A percentile compares a stretch with the other conserved stretches of the same genome.
These are phyloP conservation scores for Drosophila setosimentum DNA, from an alignment of 2,888 invertebrate genomes.

Conservation along the genomic window DNA sequence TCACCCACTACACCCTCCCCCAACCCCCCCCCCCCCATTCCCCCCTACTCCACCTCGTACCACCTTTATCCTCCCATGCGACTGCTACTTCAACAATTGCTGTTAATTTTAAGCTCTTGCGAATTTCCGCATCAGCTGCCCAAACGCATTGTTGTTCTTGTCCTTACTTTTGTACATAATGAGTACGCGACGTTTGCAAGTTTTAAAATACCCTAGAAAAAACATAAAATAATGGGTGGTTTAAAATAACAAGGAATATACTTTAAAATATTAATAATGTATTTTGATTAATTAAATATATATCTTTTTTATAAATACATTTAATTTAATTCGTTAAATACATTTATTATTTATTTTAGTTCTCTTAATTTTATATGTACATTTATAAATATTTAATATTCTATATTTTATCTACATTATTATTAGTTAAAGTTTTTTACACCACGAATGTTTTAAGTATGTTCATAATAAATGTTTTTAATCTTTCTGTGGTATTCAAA, in stretches of 20 bases:
- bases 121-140: conserved; percentile 70
- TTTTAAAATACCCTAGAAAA: conserved; percentile 6
- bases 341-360: background rate
- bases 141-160: conserved; percentile 37
- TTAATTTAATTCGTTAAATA: background rate
- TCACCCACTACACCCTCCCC: too few relatives aligned
- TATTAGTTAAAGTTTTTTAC: background rate
- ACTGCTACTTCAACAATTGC: conserved; percentile 34
- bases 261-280: background rate
- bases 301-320: background rate
- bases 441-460: too few relatives aligned
- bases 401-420: background rate
- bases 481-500: too few relatives aligned
- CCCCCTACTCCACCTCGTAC: background rate
- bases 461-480: too few relatives aligned
- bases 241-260: background rate
- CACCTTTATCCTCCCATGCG: background rate
- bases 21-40: background rate
- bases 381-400: background rate
- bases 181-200: conserved; percentile 47
- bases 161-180: conserved; percentile 50
- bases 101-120: conserved; percentile 76
- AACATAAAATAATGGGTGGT: background rate
- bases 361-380: background rate
- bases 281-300: background rate